Percentiles rank a stretch among this genome's conserved stretches.
phyloP scores from a whole-genome alignment of 2,888 invertebrate genomes.

The Sphinx pinastri region DNA sequence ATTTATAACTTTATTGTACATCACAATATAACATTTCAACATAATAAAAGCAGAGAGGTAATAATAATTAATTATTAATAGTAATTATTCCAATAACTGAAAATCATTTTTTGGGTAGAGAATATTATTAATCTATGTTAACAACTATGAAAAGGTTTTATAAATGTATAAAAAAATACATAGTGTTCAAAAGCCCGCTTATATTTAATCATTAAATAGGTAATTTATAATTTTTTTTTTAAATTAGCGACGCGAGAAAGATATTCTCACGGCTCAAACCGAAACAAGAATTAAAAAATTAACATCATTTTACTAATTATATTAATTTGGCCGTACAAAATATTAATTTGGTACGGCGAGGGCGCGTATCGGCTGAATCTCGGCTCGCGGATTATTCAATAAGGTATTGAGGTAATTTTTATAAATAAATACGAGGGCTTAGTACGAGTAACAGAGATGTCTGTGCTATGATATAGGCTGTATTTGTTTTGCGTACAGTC shows the following conservation, averaged over 20 bases:
- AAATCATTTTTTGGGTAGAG: too few relatives aligned
- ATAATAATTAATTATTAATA: too few relatives aligned
- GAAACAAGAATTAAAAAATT: slow-evolving; percentile 25
- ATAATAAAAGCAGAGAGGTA: too few relatives aligned
- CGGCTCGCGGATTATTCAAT: slow-evolving; percentile 70
- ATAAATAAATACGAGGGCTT: slow-evolving; percentile 49
- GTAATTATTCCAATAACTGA: too few relatives aligned
- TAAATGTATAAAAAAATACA: background rate
- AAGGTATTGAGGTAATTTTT: slow-evolving; percentile 63
- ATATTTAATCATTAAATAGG: background rate
- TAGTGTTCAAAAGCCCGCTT: background rate
- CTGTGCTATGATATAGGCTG: slow-evolving; percentile 54
- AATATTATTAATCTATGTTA: too few relatives aligned
- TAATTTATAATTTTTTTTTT: background rate
- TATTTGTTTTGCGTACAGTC: slow-evolving; percentile 54
- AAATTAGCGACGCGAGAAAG: background rate
- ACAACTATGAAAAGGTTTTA: too few relatives aligned
- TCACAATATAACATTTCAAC: too few relatives aligned
- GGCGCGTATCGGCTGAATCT: slow-evolving; percentile 55
- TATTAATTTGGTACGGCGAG: slow-evolving; percentile 69
- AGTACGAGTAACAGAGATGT: slow-evolving; percentile 52
- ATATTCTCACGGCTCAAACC: slow-evolving; percentile 23
- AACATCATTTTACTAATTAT: slow-evolving; percentile 58
- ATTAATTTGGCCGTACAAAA: slow-evolving; percentile 64
- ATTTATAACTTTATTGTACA: too few relatives aligned